Conservation (phyloP, 1,140 invertebrate genomes). For the Lordiphosa clarofinis region DNA sequence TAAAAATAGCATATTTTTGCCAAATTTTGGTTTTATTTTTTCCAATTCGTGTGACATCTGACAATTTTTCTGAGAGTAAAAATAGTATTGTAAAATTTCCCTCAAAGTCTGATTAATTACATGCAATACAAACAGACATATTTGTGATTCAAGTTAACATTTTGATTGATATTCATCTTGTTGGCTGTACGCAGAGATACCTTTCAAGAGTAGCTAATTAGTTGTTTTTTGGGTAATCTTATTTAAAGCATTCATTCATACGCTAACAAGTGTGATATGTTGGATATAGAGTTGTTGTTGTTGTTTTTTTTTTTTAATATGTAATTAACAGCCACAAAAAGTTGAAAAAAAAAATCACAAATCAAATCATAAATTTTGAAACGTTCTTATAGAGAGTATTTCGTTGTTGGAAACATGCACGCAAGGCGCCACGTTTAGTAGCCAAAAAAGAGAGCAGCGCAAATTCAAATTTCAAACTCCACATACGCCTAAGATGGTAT, state of each 20-base stretch:
- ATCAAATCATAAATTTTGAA: slow-evolving; percentile 5
- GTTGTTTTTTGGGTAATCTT: slow-evolving; percentile 27
- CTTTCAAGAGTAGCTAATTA: slow-evolving; percentile 58
- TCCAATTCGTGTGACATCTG: no score
- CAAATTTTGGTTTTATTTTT: no score
- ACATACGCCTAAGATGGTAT: not conserved
- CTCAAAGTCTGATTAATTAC: no score
- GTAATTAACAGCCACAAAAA: slow-evolving; percentile 7
- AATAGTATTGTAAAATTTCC: no score
- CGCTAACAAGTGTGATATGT: slow-evolving; percentile 37
- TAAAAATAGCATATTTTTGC: no score
- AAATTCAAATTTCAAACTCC: slow-evolving; percentile 25
- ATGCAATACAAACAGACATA: no score
- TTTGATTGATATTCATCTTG: slow-evolving; percentile 27
- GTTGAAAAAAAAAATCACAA: not conserved
- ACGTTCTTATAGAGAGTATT: not conserved
- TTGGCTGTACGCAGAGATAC: slow-evolving; percentile 5
- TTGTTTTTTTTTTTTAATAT: not conserved
- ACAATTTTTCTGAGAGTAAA: no score
- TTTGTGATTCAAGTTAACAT: slow-evolving; percentile 7
- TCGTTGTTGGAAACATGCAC: slow-evolving; percentile 50
- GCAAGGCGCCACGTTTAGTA: slow-evolving; percentile 46
- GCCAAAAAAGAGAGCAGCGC: slow-evolving; percentile 26
- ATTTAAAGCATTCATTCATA: slow-evolving; percentile 55
- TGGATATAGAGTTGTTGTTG: slow-evolving; percentile 8